Conservation (phyloP, 2,797 vertebrate species). For the Mallotus villosus region DNA sequence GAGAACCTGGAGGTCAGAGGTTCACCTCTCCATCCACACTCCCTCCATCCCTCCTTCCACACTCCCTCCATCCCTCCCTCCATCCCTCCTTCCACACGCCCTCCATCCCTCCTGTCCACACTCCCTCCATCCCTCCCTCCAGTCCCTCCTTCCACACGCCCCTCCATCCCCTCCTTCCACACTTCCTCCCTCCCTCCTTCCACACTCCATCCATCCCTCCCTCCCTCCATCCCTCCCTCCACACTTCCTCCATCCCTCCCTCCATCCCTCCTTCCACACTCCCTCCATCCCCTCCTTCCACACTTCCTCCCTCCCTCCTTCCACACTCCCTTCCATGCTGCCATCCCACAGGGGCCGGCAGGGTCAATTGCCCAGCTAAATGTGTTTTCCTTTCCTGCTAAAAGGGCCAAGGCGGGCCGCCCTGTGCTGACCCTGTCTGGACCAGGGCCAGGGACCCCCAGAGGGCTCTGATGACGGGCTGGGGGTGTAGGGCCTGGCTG, state of each 20-base stretch:
- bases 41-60: not conserved
- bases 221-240: slow-evolving; percentile 68
- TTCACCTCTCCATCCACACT: slow-evolving; percentile 63
- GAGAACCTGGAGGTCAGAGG: slow-evolving; percentile 78
- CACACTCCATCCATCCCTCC: slow-evolving; percentile 23
- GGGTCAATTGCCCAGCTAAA: slow-evolving; percentile 75
- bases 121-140: slow-evolving; percentile 43
- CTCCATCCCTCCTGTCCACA: slow-evolving; percentile 32
- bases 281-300: slow-evolving; percentile 55
- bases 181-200: slow-evolving; percentile 46
- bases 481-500: not conserved
- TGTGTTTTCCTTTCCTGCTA: slow-evolving; percentile 72
- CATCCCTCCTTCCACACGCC: not conserved
- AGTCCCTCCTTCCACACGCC: not conserved
- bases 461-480: not conserved
- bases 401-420: slow-evolving; percentile 33
- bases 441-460: slow-evolving; percentile 26
- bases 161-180: slow-evolving; percentile 26
- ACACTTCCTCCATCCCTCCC: slow-evolving; percentile 23
- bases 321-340: slow-evolving; percentile 31
- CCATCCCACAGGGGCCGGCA: slow-evolving; percentile 45
- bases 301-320: slow-evolving; percentile 10
- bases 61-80: too few relatives aligned
- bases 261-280: slow-evolving; percentile 63
- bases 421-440: slow-evolving; percentile 46